Conservation (phyloP, 30 jellyfish, hydroid and myxozoan species). For the Aurelia coerulea region DNA sequence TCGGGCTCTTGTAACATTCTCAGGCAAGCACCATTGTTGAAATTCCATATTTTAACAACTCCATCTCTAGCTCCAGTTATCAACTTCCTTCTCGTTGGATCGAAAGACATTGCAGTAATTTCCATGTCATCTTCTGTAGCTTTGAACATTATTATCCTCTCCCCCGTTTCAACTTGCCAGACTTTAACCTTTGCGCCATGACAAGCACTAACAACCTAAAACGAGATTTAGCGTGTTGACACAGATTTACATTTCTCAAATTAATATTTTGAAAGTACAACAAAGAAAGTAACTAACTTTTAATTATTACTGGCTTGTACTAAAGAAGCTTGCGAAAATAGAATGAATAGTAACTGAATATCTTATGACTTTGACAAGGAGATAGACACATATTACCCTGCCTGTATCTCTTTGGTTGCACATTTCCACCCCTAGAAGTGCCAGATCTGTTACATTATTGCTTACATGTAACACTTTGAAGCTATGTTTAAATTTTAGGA, state of each 20-base stretch:
- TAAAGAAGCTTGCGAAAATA: no score
- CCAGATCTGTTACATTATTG: no score
- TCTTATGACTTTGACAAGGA: no score
- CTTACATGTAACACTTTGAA: no score
- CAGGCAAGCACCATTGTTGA: slow-evolving; percentile 92
- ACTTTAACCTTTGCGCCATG: slow-evolving; percentile 91
- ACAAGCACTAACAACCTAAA: slow-evolving; percentile 96
- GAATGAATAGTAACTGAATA: no score
- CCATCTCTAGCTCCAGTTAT: slow-evolving; percentile 95
- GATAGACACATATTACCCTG: no score
- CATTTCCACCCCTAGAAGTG: no score
- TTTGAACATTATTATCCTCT: slow-evolving; percentile 81
- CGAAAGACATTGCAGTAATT: slow-evolving; percentile 90
- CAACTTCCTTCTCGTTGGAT: slow-evolving; percentile 83
- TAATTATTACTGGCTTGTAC: background rate
- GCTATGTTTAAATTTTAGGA: no score
- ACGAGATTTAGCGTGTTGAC: background rate
- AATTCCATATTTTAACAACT: slow-evolving; percentile 86
- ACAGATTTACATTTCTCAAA: no score
- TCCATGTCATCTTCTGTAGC: slow-evolving; percentile 89
- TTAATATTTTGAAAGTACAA: background rate
- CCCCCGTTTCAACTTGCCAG: slow-evolving; percentile 96
- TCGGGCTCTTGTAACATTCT: slow-evolving; percentile 68
- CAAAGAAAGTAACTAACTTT: background rate
- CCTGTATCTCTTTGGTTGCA: no score